Percentiles rank a stretch among this genome's conserved stretches.
These are phyloP conservation scores for Acanthosepion esculentum DNA, from an alignment of 2,888 invertebrate genomes.

Conservation along the genomic window DNA sequence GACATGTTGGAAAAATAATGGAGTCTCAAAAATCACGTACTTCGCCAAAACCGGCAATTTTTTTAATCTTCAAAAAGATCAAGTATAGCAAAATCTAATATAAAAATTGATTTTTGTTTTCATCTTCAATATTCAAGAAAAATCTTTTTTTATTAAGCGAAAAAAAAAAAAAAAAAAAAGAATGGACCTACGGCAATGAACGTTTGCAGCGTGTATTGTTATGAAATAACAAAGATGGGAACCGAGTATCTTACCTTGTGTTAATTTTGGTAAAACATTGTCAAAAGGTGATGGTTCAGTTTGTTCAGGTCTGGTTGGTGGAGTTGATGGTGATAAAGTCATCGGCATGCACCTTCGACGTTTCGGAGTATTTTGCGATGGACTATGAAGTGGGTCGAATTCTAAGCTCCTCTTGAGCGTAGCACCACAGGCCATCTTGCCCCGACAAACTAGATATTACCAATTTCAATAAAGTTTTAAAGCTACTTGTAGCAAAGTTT, in stretches of 20 bases:
- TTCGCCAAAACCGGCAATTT: background rate
- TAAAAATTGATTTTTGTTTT: background rate
- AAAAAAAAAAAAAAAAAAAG: background rate
- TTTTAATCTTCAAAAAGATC: background rate
- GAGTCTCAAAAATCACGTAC: background rate
- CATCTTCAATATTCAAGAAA: background rate
- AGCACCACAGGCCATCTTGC: conserved; percentile 91
- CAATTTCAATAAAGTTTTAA: background rate
- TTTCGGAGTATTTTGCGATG: conserved; percentile 84
- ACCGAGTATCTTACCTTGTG: conserved; percentile 84
- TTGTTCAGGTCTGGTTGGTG: conserved; percentile 76
- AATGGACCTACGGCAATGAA: background rate
- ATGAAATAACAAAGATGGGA: background rate
- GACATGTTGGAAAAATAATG: conserved; percentile 33
- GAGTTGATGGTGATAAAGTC: conserved; percentile 81
- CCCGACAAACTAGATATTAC: conserved; percentile 69
- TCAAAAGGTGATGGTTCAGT: conserved; percentile 86
- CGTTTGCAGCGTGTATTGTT: background rate
- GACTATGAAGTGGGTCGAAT: conserved; percentile 91
- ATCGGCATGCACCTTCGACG: conserved; percentile 92
- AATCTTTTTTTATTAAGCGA: background rate
- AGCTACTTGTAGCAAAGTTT: background rate
- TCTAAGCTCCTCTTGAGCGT: conserved; percentile 95
- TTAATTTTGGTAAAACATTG: conserved; percentile 88
- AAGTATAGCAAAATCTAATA: background rate